phyloP scores from a whole-genome alignment of 2,888 invertebrate species.

The Baronia brevicornis region DNA sequence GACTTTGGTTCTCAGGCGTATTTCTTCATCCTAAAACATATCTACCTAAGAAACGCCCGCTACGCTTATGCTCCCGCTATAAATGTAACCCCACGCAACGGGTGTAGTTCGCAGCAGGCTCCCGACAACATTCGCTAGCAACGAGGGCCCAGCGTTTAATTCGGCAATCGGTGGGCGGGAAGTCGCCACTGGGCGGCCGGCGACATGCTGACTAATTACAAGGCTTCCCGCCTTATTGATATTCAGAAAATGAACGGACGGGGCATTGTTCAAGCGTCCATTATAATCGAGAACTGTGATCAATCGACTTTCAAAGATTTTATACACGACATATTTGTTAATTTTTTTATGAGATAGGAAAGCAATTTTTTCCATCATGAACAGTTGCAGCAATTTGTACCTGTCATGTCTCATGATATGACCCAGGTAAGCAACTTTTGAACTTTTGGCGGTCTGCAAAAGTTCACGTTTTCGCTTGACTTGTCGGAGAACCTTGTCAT shows the following conservation, averaged over 20 bases:
- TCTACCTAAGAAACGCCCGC: neutral
- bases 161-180: conserved; percentile 49
- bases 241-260: conserved; percentile 20
- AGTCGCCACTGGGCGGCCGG: conserved; percentile 23
- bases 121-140: conserved; percentile 32
- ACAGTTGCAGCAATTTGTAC: too few relatives aligned
- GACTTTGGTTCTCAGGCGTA: too few relatives aligned
- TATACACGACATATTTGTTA: too few relatives aligned
- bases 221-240: conserved; percentile 28
- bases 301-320: neutral
- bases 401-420: too few relatives aligned
- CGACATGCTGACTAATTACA: conserved; percentile 61
- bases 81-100: conserved; percentile 16
- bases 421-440: too few relatives aligned
- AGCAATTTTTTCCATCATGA: too few relatives aligned
- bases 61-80: conserved; percentile 20
- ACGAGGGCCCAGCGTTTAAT: conserved; percentile 46
- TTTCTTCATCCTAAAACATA: too few relatives aligned
- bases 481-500: too few relatives aligned
- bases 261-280: neutral
- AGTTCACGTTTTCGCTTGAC: too few relatives aligned
- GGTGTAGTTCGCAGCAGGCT: conserved; percentile 23
- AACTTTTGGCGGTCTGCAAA: too few relatives aligned
- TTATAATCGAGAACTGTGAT: neutral
- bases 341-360: too few relatives aligned